phyloP scores from a whole-genome alignment of 2,888 invertebrate species.

The Tanytarsus gracilentus region DNA sequence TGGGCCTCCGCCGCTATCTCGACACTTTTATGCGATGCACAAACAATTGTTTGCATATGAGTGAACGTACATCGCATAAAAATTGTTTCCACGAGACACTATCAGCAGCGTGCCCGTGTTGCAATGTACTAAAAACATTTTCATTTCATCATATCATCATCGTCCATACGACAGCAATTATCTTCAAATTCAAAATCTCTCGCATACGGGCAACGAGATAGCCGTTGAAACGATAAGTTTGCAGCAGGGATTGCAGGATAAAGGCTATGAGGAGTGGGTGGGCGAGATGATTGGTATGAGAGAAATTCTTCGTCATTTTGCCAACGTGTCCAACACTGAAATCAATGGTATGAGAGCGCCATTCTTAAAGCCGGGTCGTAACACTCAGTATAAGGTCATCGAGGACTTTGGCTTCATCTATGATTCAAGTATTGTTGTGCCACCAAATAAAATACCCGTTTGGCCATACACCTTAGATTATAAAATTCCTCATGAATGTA shows the following conservation, averaged over 20 bases:
- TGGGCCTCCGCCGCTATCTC: no score
- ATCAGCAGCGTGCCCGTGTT: no score
- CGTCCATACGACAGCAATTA: conserved; percentile 67
- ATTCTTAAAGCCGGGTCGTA: conserved; percentile 84
- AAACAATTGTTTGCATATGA: background rate
- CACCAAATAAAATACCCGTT: conserved; percentile 59
- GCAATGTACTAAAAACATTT: background rate
- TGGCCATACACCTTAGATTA: conserved; percentile 95
- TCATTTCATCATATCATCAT: background rate
- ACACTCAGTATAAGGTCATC: conserved; percentile 85
- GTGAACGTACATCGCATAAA: background rate
- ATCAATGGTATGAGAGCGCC: conserved; percentile 83
- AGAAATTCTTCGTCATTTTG: conserved; percentile 67
- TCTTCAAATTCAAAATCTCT: conserved; percentile 81
- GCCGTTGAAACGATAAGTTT: conserved; percentile 55
- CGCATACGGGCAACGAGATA: conserved; percentile 80
- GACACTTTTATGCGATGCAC: background rate
- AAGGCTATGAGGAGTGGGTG: conserved; percentile 86
- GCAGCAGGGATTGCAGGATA: conserved; percentile 78
- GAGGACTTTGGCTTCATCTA: conserved; percentile 89
- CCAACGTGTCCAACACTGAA: conserved; percentile 71
- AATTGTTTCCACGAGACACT: background rate
- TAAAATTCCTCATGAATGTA: conserved; percentile 87
- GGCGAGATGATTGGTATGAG: conserved; percentile 92
- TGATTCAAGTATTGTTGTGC: conserved; percentile 84